Evolutionary conservation across 1,140 invertebrate genomes (phyloP).

Genomic region (Microplitis mediator): DNA sequence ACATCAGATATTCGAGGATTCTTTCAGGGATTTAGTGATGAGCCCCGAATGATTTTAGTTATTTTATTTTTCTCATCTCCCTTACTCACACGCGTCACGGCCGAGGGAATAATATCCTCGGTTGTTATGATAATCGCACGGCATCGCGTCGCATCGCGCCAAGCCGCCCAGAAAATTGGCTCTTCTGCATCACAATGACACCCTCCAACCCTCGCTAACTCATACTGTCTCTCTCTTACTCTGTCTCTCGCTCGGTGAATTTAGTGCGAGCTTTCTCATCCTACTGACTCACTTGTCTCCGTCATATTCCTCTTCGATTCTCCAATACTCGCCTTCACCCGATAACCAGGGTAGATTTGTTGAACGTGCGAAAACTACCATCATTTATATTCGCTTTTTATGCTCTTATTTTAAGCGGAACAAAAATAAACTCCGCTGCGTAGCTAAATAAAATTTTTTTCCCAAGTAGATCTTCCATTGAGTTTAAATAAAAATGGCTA

Average conservation of each 20-base stretch:
- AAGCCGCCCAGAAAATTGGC: constrained; percentile 65
- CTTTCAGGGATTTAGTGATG: constrained; percentile 32
- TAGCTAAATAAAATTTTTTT: not conserved
- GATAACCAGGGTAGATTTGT: constrained; percentile 28
- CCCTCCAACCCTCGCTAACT: constrained; percentile 36
- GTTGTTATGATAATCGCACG: constrained; percentile 64
- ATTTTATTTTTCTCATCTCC: constrained; percentile 7
- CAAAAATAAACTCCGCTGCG: too few relatives aligned
- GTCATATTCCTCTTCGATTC: not conserved
- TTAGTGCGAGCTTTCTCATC: not conserved
- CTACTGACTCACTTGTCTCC: constrained; percentile 14
- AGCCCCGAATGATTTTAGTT: constrained; percentile 47
- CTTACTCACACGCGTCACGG: constrained; percentile 31
- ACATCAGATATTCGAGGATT: constrained; percentile 49
- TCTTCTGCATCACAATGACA: constrained; percentile 64
- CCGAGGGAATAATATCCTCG: constrained; percentile 60
- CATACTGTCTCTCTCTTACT: constrained; percentile 27
- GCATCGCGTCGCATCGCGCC: constrained; percentile 59
- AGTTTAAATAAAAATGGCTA: constrained; percentile 29
- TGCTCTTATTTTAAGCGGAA: too few relatives aligned
- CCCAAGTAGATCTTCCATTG: not conserved
- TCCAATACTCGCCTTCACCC: not conserved
- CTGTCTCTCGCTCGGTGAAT: constrained; percentile 18
- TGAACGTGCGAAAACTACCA: constrained; percentile 32
- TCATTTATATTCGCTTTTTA: not conserved